A percentile compares a stretch with the other conserved stretches of the same genome.
Conservation (phyloP, 1,140 invertebrate genomes). For the Bathynomus jamesi region DNA sequence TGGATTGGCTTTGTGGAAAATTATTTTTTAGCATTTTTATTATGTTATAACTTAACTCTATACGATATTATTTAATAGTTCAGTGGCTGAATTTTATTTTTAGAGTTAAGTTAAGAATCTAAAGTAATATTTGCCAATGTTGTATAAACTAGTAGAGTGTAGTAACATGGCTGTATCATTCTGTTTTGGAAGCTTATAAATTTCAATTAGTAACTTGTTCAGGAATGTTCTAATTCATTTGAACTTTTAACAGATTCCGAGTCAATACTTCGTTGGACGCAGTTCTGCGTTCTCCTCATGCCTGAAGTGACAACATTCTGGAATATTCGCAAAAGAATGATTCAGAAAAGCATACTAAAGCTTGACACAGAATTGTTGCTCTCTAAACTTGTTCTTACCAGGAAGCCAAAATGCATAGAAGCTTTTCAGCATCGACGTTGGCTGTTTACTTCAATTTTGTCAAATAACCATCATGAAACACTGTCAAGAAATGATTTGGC, state of each 20-base stretch:
- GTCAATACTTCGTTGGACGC: slow-evolving; percentile 55
- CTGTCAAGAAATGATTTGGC: slow-evolving; percentile 2
- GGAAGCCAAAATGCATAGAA: slow-evolving; percentile 82
- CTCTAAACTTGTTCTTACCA: slow-evolving; percentile 62
- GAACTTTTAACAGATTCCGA: slow-evolving; percentile 51
- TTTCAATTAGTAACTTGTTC: too few species aligned
- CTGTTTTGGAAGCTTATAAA: too few species aligned
- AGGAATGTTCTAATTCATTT: too few species aligned
- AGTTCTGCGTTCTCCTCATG: slow-evolving; percentile 68
- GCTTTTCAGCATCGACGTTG: slow-evolving; percentile 71
- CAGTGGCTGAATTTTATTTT: too few species aligned
- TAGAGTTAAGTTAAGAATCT: too few species aligned
- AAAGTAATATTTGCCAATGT: too few species aligned
- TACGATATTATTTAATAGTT: too few species aligned
- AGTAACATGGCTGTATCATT: too few species aligned
- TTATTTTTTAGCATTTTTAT: too few species aligned
- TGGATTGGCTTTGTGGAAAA: too few species aligned
- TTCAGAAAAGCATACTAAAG: slow-evolving; percentile 54
- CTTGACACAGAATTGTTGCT: slow-evolving; percentile 65
- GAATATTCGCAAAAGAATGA: slow-evolving; percentile 74
- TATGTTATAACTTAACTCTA: too few species aligned
- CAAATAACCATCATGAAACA: slow-evolving; percentile 24
- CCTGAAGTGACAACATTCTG: slow-evolving; percentile 75
- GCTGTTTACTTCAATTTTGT: slow-evolving; percentile 34
- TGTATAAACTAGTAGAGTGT: too few species aligned